Percentiles rank a stretch among this genome's conserved stretches.
phyloP scores from a whole-genome alignment of 2,113 vertebrate species.

The Chaenocephalus aceratus region DNA sequence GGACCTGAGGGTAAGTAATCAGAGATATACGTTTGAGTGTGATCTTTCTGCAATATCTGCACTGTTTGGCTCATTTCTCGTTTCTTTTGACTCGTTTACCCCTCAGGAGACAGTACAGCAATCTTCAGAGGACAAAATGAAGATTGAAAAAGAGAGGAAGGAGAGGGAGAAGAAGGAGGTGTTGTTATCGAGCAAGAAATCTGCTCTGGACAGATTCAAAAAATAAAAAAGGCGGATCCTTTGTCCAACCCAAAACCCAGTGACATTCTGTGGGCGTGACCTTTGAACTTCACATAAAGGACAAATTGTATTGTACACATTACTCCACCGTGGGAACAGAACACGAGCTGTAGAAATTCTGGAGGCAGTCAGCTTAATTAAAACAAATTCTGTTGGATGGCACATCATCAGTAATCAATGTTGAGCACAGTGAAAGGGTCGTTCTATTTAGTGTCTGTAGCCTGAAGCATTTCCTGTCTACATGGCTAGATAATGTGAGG shows the following conservation, averaged over 20 bases:
- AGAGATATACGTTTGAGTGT: background rate
- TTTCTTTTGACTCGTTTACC: conserved; percentile 5
- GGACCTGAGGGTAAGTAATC: conserved; percentile 85
- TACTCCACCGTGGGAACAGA: conserved; percentile 2
- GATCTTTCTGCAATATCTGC: background rate
- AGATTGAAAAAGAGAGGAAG: conserved; percentile 55
- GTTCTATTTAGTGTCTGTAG: conserved; percentile 19
- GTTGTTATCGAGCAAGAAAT: conserved; percentile 37
- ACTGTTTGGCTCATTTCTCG: conserved; percentile 18
- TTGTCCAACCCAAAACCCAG: conserved; percentile 37
- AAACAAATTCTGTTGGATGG: background rate
- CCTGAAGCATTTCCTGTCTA: conserved; percentile 33
- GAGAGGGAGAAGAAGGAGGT: conserved; percentile 34
- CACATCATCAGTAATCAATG: conserved; percentile 22
- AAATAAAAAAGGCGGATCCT: conserved; percentile 70
- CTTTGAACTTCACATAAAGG: conserved; percentile 59
- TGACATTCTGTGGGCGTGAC: conserved; percentile 47
- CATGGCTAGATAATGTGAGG: background rate
- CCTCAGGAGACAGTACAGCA: conserved; percentile 83
- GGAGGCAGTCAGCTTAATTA: background rate
- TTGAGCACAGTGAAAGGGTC: conserved; percentile 1
- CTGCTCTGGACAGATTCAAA: conserved; percentile 89
- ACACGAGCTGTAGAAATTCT: background rate
- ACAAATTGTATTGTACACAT: conserved; percentile 7
- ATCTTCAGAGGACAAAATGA: conserved; percentile 75